Base-by-base conservation (phyloP, 2,113 vertebrate species). In the Campylorhamphus procurvoides region DNA sequence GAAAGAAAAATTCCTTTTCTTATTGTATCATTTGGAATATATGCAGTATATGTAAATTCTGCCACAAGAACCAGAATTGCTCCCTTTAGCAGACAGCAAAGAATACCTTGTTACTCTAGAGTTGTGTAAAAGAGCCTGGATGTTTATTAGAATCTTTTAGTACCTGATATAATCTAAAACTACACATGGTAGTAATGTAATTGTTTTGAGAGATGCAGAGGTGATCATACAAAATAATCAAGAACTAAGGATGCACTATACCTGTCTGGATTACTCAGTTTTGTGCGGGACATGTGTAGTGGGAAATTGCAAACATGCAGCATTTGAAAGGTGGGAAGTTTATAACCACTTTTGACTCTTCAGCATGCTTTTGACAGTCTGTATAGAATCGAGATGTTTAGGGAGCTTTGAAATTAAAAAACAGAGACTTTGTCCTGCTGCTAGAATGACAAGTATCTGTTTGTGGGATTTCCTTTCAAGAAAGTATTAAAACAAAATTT, bases 51-150 rank as follows among this genome's bases (percentile, higher is more conserved):
- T 22, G 8, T 66, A 71, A 50, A 52, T 40, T 58, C 22, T 62
- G 8, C 35, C 22, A 22, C 14, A 75, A 50, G 40, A 89, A 5
- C 5, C 8, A 66, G 17, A 55, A 63, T 82, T 44, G 5, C 5
- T 82, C 3, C 6, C 14, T 90, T 78, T 44, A 82, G 33, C 35
- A 87, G 20, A 55, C 5, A 42, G 7, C 7, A 37, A 58, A 37
- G 17, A 81, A n/a, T 72, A 50, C 24, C 14, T 56, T 60, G 3
- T 64, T 24, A 64, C 31, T 7, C 5, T 77, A 7, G 17, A 56
- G 7, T 1, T 87, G 11, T 69, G 29, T 4, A 23, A 35, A 77
- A 18, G 20, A 55, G 3, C n/a, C 59, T 69, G 7, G 0, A 0
- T 0, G 0, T 40, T 90, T 42, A 25, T 78, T 53, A 15, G 40